Percentiles rank a stretch among this genome's conserved stretches.
Evolutionary conservation across 2,113 vertebrate species (phyloP).

Genomic region (Bothrops jararaca): DNA sequence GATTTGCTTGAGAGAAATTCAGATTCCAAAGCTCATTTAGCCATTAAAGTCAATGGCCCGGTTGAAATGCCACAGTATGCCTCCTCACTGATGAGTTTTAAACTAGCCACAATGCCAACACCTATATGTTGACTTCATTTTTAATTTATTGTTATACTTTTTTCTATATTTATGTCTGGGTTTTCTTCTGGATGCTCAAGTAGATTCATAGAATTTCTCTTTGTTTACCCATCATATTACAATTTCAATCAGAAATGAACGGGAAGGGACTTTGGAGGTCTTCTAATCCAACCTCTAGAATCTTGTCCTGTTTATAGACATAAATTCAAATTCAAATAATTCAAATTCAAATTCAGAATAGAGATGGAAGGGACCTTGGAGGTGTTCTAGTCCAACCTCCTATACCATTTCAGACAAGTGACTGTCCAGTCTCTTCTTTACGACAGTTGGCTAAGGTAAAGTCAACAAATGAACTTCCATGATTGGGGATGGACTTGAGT

Average conservation of each 20-base stretch:
- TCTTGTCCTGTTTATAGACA: too few relatives aligned
- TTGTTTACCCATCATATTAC: neutral
- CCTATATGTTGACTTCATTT: neutral
- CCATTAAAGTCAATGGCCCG: neutral
- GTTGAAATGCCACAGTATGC: neutral
- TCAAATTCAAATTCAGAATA: too few relatives aligned
- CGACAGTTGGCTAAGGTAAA: neutral
- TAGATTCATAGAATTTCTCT: neutral
- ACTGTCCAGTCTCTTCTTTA: too few relatives aligned
- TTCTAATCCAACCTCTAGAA: too few relatives aligned
- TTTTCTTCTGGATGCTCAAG: neutral
- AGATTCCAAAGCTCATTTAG: neutral
- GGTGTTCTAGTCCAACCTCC: too few relatives aligned
- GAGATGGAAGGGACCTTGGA: too few relatives aligned
- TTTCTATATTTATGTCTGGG: neutral
- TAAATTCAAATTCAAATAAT: too few relatives aligned
- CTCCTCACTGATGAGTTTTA: neutral
- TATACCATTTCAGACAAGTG: too few relatives aligned
- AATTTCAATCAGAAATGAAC: neutral
- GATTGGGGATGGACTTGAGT: neutral
- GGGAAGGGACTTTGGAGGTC: too few relatives aligned
- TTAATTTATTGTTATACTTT: neutral
- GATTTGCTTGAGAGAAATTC: neutral
- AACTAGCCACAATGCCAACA: neutral
- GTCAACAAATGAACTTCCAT: neutral